Evolutionary conservation across 2,888 invertebrate species (phyloP).

Genomic region (Odontothrips loti): DNA sequence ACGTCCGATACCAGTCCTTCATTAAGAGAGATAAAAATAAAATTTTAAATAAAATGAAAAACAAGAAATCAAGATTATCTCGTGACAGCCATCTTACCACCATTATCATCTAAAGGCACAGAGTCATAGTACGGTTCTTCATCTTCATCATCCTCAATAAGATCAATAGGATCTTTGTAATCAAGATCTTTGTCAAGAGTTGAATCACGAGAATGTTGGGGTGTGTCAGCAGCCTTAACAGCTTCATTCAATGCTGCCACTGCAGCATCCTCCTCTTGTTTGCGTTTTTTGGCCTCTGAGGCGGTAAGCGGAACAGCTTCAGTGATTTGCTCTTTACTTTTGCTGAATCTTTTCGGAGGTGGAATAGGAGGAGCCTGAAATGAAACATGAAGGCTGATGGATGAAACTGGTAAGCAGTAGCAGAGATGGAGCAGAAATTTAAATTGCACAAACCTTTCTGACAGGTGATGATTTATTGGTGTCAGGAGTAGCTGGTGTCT

Average conservation of each 20-base stretch:
- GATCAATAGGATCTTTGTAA: constrained; percentile 5
- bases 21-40: not conserved
- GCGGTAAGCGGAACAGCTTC: not conserved
- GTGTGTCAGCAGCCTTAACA: not conserved
- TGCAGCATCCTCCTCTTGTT: constrained; percentile 6
- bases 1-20: not conserved
- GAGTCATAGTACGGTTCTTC: constrained; percentile 54
- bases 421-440: not conserved
- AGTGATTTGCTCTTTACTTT: constrained; percentile 35
- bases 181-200: not conserved
- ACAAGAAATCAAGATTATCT: constrained; percentile 47
- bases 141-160: constrained; percentile 7
- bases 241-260: not conserved
- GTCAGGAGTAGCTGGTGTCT: not conserved
- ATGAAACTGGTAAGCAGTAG: not conserved
- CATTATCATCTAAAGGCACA: constrained; percentile 47
- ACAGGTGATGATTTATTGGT: not conserved
- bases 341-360: constrained; percentile 45
- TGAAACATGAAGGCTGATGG: not conserved
- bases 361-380: constrained; percentile 40
- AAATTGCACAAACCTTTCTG: not conserved
- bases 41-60: not conserved
- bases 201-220: not conserved
- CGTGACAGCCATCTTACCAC: constrained; percentile 63
- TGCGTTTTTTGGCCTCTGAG: not conserved